Evolutionary conservation across 92 coral and sea anemone species (phyloP).

Genomic region (Blastomussa wellsi): DNA sequence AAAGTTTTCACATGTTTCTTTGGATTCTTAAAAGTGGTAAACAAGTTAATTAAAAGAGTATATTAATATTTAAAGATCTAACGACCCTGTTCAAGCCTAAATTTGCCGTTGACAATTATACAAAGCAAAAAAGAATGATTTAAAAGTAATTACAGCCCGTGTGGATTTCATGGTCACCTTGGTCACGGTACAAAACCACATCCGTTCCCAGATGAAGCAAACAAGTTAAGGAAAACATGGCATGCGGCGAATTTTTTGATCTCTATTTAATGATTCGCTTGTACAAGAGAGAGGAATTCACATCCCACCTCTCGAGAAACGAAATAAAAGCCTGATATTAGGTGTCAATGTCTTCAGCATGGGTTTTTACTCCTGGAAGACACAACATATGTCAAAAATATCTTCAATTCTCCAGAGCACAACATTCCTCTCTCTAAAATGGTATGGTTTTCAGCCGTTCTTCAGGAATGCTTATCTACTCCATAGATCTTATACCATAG

Average conservation of each 20-base stretch:
- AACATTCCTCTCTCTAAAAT: conserved; percentile 23
- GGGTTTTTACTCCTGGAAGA: not conserved
- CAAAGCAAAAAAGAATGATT: conserved; percentile 21
- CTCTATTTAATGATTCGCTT: not conserved
- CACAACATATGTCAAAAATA: conserved; percentile 13
- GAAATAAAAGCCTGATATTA: not conserved
- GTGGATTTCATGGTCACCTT: conserved; percentile 19
- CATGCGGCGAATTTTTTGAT: conserved; percentile 8
- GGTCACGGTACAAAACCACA: conserved; percentile 34
- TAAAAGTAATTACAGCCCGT: conserved; percentile 29
- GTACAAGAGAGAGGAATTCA: conserved; percentile 1
- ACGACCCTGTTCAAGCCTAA: not conserved
- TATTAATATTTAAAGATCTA: not conserved
- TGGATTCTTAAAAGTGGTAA: not conserved
- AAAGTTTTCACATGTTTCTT: not conserved
- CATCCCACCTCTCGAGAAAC: conserved; percentile 9
- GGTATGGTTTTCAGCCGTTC: conserved; percentile 26
- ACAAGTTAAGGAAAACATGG: conserved; percentile 8
- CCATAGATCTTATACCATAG: conserved; percentile 31
- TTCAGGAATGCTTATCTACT: conserved; percentile 36
- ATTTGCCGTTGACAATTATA: conserved; percentile 29
- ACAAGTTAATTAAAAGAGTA: not conserved
- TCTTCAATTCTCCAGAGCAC: conserved; percentile 3
- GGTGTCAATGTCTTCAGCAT: conserved; percentile 17
- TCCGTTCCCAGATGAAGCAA: conserved; percentile 12